phyloP scores from a whole-genome alignment of 2,113 vertebrate genomes.

The Pelecanoides urinatrix region DNA sequence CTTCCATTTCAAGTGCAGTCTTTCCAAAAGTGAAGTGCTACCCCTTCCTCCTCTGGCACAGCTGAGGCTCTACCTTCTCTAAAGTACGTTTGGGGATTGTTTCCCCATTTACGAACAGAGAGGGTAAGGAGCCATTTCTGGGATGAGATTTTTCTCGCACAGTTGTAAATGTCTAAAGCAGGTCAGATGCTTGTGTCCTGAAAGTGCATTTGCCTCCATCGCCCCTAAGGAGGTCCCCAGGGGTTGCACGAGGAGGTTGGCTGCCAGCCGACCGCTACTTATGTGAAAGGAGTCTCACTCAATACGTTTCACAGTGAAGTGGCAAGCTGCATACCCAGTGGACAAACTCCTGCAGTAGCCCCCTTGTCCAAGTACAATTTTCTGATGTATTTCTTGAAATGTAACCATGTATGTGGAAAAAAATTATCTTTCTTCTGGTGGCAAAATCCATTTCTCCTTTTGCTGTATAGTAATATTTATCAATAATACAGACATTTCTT shows the following conservation, averaged over 20 bases:
- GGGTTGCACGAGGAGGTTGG: neutral
- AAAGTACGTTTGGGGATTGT: neutral
- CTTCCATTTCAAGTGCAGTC: neutral
- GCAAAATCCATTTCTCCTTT: slow-evolving; percentile 37
- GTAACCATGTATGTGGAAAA: neutral
- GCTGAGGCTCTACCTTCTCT: neutral
- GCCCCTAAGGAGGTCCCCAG: neutral
- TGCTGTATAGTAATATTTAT: neutral
- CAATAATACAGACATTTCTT: neutral
- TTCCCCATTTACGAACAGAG: neutral
- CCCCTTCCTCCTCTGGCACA: neutral
- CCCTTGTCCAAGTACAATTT: neutral
- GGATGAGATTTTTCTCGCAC: neutral
- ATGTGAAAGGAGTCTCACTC: neutral
- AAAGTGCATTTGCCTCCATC: neutral
- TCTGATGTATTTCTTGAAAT: neutral
- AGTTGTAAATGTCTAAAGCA: neutral
- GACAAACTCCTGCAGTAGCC: neutral
- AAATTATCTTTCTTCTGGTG: neutral
- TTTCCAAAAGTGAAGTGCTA: neutral
- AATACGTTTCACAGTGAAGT: neutral
- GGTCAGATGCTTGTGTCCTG: neutral
- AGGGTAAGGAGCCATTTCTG: neutral
- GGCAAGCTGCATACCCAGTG: neutral
- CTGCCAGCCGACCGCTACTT: neutral